Percentiles rank a stretch among this genome's conserved stretches.
These are phyloP conservation scores for Leguminivora glycinivorella DNA, from an alignment of 1,140 invertebrate species.

Conservation along the genomic window DNA sequence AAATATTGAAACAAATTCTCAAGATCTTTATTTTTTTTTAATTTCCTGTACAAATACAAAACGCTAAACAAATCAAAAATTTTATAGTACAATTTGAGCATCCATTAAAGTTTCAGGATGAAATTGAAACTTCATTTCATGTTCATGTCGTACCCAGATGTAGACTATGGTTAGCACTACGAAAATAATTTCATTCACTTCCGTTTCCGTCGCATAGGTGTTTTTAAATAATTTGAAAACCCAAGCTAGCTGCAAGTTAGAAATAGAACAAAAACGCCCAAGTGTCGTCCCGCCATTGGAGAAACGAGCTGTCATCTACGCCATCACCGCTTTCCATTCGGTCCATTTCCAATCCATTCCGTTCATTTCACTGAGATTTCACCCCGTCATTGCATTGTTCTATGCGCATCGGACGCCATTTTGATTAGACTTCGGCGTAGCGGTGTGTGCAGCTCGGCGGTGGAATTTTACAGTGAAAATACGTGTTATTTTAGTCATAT, in stretches of 20 bases:
- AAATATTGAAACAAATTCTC: too few species aligned
- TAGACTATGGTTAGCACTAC: too few species aligned
- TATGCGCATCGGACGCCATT: neutral
- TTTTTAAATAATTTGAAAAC: neutral
- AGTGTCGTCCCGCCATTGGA: neutral
- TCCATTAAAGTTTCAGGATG: too few species aligned
- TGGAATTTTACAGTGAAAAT: constrained; percentile 37
- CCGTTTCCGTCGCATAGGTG: neutral
- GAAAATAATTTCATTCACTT: neutral
- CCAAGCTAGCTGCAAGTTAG: too few species aligned
- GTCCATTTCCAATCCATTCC: neutral
- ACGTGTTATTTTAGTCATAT: constrained; percentile 34
- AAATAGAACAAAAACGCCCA: neutral
- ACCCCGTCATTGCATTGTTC: constrained; percentile 21
- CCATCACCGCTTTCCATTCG: neutral
- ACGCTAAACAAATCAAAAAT: too few species aligned
- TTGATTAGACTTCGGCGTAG: constrained; percentile 30
- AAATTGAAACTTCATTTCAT: too few species aligned
- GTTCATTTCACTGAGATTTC: neutral
- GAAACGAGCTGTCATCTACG: neutral
- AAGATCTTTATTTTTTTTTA: too few species aligned
- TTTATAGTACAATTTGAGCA: too few species aligned
- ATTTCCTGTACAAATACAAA: too few species aligned
- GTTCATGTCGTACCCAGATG: too few species aligned
- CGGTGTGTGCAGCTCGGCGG: constrained; percentile 36